Base-by-base conservation (phyloP, 2,888 invertebrate genomes). In the Lamellibrachia satsuma region DNA sequence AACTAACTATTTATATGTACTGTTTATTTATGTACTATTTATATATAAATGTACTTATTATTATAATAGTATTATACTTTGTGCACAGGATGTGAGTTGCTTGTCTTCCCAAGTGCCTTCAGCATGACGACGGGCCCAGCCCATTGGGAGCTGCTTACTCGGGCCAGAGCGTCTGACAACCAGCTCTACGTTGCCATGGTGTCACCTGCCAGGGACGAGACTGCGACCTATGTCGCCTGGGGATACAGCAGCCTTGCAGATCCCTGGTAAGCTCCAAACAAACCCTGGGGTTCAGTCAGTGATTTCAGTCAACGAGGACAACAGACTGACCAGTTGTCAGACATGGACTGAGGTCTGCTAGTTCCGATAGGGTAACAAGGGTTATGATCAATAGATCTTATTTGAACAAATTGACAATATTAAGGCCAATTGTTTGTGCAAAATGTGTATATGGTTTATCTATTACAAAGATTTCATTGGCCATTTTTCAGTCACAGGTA, bases 101-200 rank as follows among this genome's bases (percentile, higher is more conserved):
- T 99, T 55, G 97, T 99, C 52, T 99, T 99, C 97, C 99, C 99
- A 0, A 99, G 98, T 52, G 99, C 99, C 1, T 99, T 99, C 97
- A 99, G 99, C 97, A 98, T 98, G 98, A 98, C 98, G 1, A 99
- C 99, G 0, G 99, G 99, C 0, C 99, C 99, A 0, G 97, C 98
- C 93, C 99, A 99, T 96, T 99, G 99, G 99, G 98, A 98, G 95
- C 96, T 98, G 6, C 97, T 99, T 39, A 98, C 98, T 93, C 97
- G 98, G 91, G 97, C 98, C 0, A 97, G 99, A 92, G 99, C 99
- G 75, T 97, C 98, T 60, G 99, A 99, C 97, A 98, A 98, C 96
- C 99, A 99, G 97, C 93, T 98, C 91, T 99, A 97, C 97, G 98
- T 99, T 90, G 98, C 98, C 52, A 97, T 98, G 1, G 97, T 98